A percentile compares a stretch with the other conserved stretches of the same genome.
phyloP scores from a whole-genome alignment of 2,113 vertebrate species.

The Plestiodon gilberti region DNA sequence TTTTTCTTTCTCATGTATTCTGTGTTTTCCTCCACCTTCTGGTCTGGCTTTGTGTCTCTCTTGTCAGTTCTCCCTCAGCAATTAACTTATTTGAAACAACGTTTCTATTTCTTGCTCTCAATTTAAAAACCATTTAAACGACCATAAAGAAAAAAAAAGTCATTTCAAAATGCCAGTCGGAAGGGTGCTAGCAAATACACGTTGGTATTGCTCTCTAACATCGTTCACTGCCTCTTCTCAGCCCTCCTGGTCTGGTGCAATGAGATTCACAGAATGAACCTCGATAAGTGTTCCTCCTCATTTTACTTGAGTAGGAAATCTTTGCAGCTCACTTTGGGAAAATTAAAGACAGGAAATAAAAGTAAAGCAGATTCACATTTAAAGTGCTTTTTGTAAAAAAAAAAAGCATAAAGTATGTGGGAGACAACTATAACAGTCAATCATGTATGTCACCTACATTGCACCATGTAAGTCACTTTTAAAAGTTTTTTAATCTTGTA shows the following conservation, averaged over 20 bases:
- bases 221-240: constrained; percentile 8
- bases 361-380: constrained; percentile 13
- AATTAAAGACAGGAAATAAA: constrained; percentile 20
- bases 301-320: constrained; percentile 20
- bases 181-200: neutral
- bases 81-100: neutral
- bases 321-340: neutral
- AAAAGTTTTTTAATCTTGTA: constrained; percentile 34
- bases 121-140: neutral
- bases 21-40: too few species aligned
- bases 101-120: neutral
- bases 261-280: neutral
- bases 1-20: too few species aligned
- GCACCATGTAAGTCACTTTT: constrained; percentile 27
- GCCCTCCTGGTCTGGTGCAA: neutral
- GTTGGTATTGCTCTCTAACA: neutral
- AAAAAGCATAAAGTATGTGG: constrained; percentile 46
- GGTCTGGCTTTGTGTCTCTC: too few species aligned
- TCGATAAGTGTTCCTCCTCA: constrained; percentile 1
- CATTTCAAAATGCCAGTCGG: neutral
- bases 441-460: constrained; percentile 28
- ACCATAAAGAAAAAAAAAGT: neutral
- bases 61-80: neutral
- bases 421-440: constrained; percentile 26
- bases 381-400: constrained; percentile 17